These are phyloP conservation scores for Clupea harengus DNA, from an alignment of 2,113 vertebrate genomes.

Conservation along the genomic window DNA sequence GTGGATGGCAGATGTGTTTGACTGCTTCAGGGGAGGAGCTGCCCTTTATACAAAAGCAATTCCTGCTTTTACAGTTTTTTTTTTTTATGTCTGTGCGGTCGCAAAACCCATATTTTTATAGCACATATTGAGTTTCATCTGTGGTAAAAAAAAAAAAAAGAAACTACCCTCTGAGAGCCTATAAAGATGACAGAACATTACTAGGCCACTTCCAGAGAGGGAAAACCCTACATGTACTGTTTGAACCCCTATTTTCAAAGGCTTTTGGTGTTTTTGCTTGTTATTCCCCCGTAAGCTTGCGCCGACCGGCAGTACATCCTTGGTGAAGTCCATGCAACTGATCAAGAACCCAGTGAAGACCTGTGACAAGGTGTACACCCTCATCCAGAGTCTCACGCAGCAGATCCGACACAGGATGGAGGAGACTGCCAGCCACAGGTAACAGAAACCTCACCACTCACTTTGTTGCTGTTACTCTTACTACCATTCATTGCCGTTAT, in stretches of 20 bases:
- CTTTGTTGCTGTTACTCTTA: background rate
- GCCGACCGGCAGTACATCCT: slow-evolving; percentile 80
- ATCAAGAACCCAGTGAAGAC: slow-evolving; percentile 88
- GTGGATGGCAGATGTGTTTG: background rate
- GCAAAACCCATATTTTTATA: background rate
- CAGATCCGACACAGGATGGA: slow-evolving; percentile 88
- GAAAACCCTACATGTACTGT: background rate
- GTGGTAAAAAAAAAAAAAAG: too few relatives aligned
- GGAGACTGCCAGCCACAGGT: slow-evolving; percentile 85
- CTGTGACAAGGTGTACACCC: slow-evolving; percentile 86
- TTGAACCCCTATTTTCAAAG: background rate
- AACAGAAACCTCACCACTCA: slow-evolving; percentile 35
- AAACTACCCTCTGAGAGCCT: background rate
- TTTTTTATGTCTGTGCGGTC: background rate
- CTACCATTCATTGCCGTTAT: background rate
- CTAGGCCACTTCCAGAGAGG: background rate
- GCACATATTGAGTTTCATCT: background rate
- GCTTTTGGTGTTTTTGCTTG: background rate
- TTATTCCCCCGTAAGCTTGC: slow-evolving; percentile 71
- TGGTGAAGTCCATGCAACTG: slow-evolving; percentile 87
- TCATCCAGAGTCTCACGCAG: slow-evolving; percentile 85
- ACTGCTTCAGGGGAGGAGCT: background rate
- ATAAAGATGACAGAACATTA: background rate
- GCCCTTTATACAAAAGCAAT: background rate
- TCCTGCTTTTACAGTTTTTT: background rate